Base-by-base conservation (phyloP, 2,888 invertebrate species). In the Anthrax anthrax region DNA sequence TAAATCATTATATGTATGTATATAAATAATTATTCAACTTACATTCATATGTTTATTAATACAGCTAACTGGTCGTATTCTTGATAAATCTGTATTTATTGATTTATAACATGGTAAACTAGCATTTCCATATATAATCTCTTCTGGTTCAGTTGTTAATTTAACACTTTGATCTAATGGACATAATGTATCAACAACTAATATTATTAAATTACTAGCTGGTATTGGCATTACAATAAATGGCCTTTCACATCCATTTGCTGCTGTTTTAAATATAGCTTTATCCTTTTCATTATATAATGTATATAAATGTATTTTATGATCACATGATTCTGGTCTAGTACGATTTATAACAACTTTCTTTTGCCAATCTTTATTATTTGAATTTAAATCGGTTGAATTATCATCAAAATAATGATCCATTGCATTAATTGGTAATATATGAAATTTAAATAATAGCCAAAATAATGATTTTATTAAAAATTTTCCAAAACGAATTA, bases 261-360 rank as follows among this genome's bases (percentile, higher is more conserved):
- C 64, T 54, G 65, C 64, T 58, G 63, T 65, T 59, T 65, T 66
- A 59, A 65, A 65, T 63, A 74, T 57, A 71, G 64, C 61, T 69
- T 76, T 60, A 63, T 74, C 57, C 70, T 72, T 61, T 67, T 66
- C 77, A 59, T 58, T 75, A 70, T 58, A 60, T 36, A 68, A 52
- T 8, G 62, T 63, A 60, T 76, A 78, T 3, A 78, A 62, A 41
- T 65, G 71, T 60, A 76, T 72, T 63, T 85, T 80, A 62, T 86
- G 76, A 63, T 91, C 91, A 63, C 91, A 92, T 5, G 89, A 84
- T 47, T 85, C 82, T 1, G 87, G 86, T 39, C 83, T 73, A 0
- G 90, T 90, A 58, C 87, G 73, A 54, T 80, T 81, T 56, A 86
- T 78, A 43, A 79, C 70, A 2, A 84, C 75, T 10, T 75, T 67